phyloP scores from a whole-genome alignment of 2,797 vertebrate species.

The Diglossa cyanea region DNA sequence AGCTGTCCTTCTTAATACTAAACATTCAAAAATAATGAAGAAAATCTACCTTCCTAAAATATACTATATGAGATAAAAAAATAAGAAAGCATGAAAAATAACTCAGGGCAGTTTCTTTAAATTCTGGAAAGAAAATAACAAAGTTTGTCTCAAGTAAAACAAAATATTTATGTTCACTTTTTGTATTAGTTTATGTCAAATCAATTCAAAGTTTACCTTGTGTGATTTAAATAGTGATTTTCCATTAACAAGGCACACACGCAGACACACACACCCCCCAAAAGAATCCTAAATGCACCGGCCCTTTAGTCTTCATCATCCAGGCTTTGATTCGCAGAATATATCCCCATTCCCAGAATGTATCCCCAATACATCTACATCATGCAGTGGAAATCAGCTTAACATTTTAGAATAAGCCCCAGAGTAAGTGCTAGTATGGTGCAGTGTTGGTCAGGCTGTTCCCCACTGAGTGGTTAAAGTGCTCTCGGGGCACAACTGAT shows the following conservation, averaged over 20 bases:
- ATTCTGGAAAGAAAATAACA: not conserved
- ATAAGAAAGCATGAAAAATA: not conserved
- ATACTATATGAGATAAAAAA: not conserved
- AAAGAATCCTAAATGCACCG: not conserved
- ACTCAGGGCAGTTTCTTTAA: not conserved
- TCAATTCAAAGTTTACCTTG: not conserved
- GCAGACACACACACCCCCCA: not conserved
- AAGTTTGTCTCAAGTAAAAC: not conserved
- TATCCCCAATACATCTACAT: not conserved
- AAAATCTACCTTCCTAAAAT: not conserved
- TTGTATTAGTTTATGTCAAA: not conserved
- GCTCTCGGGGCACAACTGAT: not conserved
- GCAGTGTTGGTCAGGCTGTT: not conserved
- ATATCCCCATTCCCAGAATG: not conserved
- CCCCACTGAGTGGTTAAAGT: not conserved
- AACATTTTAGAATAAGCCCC: not conserved
- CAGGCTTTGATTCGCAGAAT: not conserved
- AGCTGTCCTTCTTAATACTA: not conserved
- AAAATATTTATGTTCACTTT: not conserved
- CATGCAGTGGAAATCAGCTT: not conserved
- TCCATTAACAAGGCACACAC: not conserved
- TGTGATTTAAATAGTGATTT: not conserved
- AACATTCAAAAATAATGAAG: not conserved
- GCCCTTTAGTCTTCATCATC: not conserved
- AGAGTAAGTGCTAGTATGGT: not conserved